phyloP scores from a whole-genome alignment of 2,113 vertebrate genomes.

The human region DNA sequence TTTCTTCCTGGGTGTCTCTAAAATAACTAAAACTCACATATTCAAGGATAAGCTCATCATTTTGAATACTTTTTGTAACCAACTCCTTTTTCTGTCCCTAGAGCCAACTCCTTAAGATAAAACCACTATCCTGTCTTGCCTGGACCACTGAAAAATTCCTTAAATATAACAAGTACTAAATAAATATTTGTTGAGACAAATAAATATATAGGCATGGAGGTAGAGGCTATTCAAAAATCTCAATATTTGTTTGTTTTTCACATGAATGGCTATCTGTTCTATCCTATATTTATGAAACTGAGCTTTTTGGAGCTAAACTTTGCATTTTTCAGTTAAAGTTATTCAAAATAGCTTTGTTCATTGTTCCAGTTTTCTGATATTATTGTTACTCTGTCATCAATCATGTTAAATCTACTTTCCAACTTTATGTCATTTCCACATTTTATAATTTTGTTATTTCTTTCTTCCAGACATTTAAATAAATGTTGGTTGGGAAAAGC shows the following conservation, averaged over 20 bases:
- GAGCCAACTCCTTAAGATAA: background rate
- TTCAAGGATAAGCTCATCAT: background rate
- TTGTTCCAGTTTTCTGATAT: background rate
- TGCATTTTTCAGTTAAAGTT: background rate
- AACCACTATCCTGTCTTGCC: background rate
- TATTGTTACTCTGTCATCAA: background rate
- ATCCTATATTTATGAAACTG: background rate
- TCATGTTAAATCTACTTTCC: background rate
- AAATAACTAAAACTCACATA: background rate
- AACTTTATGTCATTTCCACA: background rate
- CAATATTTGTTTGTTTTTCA: background rate
- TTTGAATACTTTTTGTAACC: background rate
- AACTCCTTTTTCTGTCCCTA: background rate
- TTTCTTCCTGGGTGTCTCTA: background rate
- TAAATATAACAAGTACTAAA: background rate
- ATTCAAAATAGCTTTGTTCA: background rate
- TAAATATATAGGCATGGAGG: background rate
- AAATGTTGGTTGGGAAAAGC: background rate
- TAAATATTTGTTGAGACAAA: background rate
- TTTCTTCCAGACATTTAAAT: conserved; percentile 42
- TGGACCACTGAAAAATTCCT: background rate
- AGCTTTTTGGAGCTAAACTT: background rate
- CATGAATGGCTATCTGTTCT: background rate
- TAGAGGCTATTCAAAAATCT: background rate
- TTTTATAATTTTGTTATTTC: conserved; percentile 10